Conservation (phyloP, 2,888 invertebrate genomes). For the Drosophila infuscata region DNA sequence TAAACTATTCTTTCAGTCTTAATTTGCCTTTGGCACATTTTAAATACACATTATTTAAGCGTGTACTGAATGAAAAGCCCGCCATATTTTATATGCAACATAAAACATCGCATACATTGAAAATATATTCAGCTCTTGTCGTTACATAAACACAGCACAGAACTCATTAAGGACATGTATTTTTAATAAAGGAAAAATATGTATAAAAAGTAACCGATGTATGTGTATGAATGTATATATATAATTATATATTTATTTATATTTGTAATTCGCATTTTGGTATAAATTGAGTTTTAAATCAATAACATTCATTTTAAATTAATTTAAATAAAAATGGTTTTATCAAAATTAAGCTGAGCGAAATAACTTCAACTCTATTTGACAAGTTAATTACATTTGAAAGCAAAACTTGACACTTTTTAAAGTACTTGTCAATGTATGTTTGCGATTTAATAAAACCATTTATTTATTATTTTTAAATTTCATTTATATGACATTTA, state of each 20-base stretch:
- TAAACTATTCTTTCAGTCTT: constrained; percentile 18
- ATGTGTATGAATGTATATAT: not conserved
- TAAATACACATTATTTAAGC: constrained; percentile 8
- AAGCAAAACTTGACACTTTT: too few relatives aligned
- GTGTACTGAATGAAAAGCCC: not conserved
- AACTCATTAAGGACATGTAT: not conserved
- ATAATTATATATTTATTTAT: not conserved
- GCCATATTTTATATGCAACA: not conserved
- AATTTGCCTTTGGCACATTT: constrained; percentile 6
- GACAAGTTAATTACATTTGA: not conserved
- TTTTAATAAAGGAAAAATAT: not conserved
- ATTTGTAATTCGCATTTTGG: not conserved
- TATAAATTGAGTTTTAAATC: not conserved
- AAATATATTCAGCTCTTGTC: not conserved
- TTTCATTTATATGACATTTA: not conserved
- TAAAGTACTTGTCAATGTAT: not conserved
- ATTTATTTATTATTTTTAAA: not conserved
- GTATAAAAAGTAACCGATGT: not conserved
- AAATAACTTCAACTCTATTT: not conserved
- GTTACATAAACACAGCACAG: not conserved
- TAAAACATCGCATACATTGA: not conserved
- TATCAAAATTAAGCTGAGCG: not conserved
- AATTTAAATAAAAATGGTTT: not conserved
- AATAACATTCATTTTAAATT: not conserved
- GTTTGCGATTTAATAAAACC: not conserved